phyloP scores from a whole-genome alignment of 2,113 vertebrate genomes.

The Callithrix jacchus region DNA sequence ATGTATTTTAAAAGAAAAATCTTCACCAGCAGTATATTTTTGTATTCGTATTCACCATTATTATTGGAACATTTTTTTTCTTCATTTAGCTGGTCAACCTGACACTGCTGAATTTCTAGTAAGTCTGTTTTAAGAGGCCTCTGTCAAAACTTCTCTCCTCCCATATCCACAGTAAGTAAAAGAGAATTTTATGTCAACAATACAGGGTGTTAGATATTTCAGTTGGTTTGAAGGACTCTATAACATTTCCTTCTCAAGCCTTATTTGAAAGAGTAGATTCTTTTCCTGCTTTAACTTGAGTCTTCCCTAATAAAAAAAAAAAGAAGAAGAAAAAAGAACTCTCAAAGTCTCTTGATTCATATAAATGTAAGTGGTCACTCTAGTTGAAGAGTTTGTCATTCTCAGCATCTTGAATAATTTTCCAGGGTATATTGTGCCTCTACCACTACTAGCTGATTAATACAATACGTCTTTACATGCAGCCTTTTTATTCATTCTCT shows the following conservation, averaged over 20 bases:
- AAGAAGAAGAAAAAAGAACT: background rate
- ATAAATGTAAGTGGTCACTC: slow-evolving; percentile 1
- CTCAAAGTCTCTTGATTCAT: slow-evolving; percentile 8
- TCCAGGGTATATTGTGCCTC: background rate
- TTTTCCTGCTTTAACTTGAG: background rate
- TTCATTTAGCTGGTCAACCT: background rate
- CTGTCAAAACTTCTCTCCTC: background rate
- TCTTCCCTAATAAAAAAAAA: background rate
- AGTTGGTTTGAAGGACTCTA: background rate
- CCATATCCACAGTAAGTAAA: background rate
- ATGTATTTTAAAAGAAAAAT: background rate
- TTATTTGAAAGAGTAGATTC: slow-evolving; percentile 40
- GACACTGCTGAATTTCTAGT: slow-evolving; percentile 17
- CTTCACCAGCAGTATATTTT: background rate
- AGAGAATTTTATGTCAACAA: background rate
- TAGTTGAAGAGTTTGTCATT: background rate
- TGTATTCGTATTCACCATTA: background rate
- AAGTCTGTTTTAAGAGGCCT: background rate
- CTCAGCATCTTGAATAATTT: slow-evolving; percentile 28
- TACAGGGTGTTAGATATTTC: background rate
- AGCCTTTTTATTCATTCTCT: background rate
- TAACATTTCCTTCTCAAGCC: background rate
- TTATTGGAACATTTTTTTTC: background rate
- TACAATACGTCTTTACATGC: background rate
- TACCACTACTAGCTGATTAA: background rate